phyloP scores from a whole-genome alignment of 2,797 vertebrate species.

The Chloroceryle amazona region DNA sequence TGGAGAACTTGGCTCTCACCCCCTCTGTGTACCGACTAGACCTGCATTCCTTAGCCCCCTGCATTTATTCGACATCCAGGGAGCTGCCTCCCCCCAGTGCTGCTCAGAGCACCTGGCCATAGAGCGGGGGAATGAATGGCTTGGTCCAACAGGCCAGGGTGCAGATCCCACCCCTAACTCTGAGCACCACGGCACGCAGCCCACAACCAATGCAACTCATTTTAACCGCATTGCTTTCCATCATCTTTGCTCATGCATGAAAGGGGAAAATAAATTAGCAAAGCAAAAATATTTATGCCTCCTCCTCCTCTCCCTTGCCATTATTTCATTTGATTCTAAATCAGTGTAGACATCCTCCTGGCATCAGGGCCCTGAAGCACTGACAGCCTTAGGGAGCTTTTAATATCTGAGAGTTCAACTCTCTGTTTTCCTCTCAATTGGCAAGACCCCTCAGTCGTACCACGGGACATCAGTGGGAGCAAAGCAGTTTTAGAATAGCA shows the following conservation, averaged over 20 bases:
- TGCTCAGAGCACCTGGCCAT: background rate
- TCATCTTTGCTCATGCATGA: background rate
- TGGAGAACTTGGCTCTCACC: too few relatives aligned
- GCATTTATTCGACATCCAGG: background rate
- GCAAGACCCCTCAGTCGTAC: background rate
- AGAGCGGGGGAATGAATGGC: fast-evolving
- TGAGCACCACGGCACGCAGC: background rate
- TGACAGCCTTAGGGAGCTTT: background rate
- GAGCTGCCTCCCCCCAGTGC: background rate
- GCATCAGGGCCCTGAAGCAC: background rate
- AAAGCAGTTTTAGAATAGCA: background rate
- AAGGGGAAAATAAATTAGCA: conserved; percentile 18
- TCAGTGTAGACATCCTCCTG: background rate
- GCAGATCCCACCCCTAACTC: background rate
- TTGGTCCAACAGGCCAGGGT: background rate
- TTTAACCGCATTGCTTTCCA: background rate
- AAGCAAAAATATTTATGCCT: conserved; percentile 23
- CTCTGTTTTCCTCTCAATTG: background rate
- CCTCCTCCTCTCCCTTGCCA: background rate
- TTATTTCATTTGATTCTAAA: conserved; percentile 28
- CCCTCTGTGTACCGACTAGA: background rate
- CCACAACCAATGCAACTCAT: background rate
- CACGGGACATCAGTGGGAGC: background rate
- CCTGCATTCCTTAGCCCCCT: background rate
- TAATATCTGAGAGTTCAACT: background rate